A percentile compares a stretch with the other conserved stretches of the same genome.
Evolutionary conservation across 2,113 vertebrate genomes (phyloP).

Genomic region (Octodon degus): DNA sequence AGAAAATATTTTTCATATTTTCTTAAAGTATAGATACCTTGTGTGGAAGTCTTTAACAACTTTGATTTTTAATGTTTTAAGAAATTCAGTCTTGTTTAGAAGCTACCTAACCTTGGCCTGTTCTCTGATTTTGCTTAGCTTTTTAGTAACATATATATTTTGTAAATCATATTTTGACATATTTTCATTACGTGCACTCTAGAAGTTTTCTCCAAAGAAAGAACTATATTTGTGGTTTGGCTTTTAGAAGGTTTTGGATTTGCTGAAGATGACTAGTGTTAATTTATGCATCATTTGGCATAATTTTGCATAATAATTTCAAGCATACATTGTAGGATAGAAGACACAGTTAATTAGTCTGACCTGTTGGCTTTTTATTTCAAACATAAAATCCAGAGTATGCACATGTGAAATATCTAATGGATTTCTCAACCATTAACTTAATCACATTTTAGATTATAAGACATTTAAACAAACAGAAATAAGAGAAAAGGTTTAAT

Average conservation of each 20-base stretch:
- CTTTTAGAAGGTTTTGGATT: slow-evolving; percentile 48
- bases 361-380: slow-evolving; percentile 69
- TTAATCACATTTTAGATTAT: slow-evolving; percentile 34
- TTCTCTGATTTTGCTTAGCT: background rate
- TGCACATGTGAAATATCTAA: slow-evolving; percentile 21
- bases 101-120: background rate
- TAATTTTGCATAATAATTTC: slow-evolving; percentile 68
- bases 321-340: slow-evolving; percentile 49
- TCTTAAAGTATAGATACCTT: background rate
- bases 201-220: slow-evolving; percentile 15
- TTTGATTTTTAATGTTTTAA: slow-evolving; percentile 8
- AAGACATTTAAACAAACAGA: slow-evolving; percentile 37
- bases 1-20: slow-evolving; percentile 1
- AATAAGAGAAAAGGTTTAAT: slow-evolving; percentile 10
- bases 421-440: slow-evolving; percentile 31
- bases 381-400: slow-evolving; percentile 50
- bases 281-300: slow-evolving; percentile 60
- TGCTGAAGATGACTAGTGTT: slow-evolving; percentile 40
- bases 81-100: background rate
- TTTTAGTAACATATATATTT: background rate
- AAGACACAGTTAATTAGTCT: slow-evolving; percentile 70
- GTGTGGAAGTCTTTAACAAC: background rate
- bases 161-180: background rate
- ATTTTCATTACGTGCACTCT: slow-evolving; percentile 28
- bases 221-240: background rate